Evolutionary conservation across 2,113 vertebrate species (phyloP), one percentile per base, ranked within the genome.

Genomic region (Dipodomys stephensi): DNA sequence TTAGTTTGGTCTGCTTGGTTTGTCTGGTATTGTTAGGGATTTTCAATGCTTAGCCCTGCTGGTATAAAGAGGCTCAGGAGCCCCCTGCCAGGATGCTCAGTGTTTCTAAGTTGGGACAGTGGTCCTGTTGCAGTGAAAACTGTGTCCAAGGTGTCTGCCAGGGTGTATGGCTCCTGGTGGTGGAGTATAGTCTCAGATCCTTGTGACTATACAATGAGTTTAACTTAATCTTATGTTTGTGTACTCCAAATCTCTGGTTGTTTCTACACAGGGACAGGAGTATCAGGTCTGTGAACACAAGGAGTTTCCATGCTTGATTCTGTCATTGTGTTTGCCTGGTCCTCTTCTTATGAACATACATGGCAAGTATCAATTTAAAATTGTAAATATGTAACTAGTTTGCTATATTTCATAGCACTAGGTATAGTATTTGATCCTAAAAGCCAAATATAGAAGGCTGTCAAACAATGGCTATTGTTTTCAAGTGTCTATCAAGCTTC

Each of bases 401-500:
- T 78, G 7, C 28, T 28, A 30, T 74, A 60, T 60, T 18, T 18
- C 68, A 16, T 19, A 88, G 13, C 44, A 60, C 7, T 71, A 28
- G 73, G 10, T 15, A 57, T 44, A 16, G 30, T 88, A 65, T 73
- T 86, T 89, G 44, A 89, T 78, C 57, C 86, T 44, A 15, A 23
- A 64, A 62, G 44, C 35, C 81, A 87, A 64, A 92, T 81, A 91
- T 93, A 88, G 87, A 96, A 91, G 35, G 22, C 67, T 46, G 88
- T 60, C 53, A 92, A 81, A 77, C 72, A 89, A 64, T 69, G 92
- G 80, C 46, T 90, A 28, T 53, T 95, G 44, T 80, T 95, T 92
- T 79, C 81, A 90, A 96, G 94, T 81, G 72, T 92, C 83, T 92
- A 68, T 86, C 96, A 93, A 92, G 53, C 87, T 97, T 93, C 96